phyloP scores from a whole-genome alignment of 30 jellyfish, hydroid and myxozoan species.

The Rhopilema esculentum region DNA sequence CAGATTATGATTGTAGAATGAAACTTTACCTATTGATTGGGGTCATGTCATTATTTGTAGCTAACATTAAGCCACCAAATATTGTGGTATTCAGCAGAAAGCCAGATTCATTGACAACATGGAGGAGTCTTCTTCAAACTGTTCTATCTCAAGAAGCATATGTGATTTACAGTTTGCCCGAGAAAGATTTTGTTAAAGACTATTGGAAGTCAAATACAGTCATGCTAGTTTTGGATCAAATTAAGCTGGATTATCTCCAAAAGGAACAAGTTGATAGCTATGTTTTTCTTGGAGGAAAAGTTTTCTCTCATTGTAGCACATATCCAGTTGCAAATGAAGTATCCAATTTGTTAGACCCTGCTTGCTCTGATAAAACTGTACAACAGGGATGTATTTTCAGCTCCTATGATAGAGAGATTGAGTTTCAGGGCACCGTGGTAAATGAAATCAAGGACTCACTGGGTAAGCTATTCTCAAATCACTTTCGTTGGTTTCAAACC shows the following conservation, averaged over 20 bases:
- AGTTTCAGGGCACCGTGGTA: background rate
- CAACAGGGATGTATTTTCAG: background rate
- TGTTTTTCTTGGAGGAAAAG: constrained; percentile 20
- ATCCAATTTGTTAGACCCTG: background rate
- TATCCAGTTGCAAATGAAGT: constrained; percentile 1
- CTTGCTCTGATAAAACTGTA: background rate
- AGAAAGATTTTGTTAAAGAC: constrained; percentile 25
- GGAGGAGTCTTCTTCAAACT: constrained; percentile 13
- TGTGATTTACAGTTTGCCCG: constrained; percentile 22
- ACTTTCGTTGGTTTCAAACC: no score
- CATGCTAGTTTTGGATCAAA: constrained; percentile 28
- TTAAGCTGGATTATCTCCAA: constrained; percentile 3
- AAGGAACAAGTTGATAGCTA: constrained; percentile 11
- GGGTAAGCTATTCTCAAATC: background rate
- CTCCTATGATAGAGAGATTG: background rate
- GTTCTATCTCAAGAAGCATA: constrained; percentile 14
- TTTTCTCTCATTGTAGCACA: constrained; percentile 23
- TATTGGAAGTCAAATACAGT: constrained; percentile 20
- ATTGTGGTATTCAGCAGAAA: constrained; percentile 23
- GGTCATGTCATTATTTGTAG: constrained; percentile 15
- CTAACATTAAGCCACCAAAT: constrained; percentile 36
- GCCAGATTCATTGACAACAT: background rate
- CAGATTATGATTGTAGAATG: no score
- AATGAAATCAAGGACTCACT: background rate
- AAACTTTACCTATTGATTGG: no score